phyloP scores from a whole-genome alignment of 2,797 vertebrate species.

The Siniperca undulata region DNA sequence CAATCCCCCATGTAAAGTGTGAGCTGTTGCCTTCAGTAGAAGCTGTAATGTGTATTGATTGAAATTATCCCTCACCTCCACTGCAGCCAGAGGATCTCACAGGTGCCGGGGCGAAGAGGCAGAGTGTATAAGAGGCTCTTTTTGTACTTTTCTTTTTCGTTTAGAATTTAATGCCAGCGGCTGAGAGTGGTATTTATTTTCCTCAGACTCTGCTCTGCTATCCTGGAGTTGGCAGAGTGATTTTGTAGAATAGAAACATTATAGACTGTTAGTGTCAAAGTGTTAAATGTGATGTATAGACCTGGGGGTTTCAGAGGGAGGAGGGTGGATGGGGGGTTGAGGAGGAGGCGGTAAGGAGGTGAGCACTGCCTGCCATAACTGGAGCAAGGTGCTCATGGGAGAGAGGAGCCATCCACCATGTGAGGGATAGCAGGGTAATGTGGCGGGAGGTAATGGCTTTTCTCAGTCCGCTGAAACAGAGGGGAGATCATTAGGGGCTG shows the following conservation, averaged over 20 bases:
- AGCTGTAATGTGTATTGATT: constrained; percentile 68
- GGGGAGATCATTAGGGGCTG: constrained; percentile 82
- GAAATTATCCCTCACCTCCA: constrained; percentile 72
- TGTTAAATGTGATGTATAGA: constrained; percentile 99
- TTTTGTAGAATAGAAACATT: constrained; percentile 99
- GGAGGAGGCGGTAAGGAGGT: constrained; percentile 81
- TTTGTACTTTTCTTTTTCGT: constrained; percentile 76
- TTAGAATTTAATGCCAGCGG: constrained; percentile 88
- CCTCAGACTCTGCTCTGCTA: constrained; percentile 95
- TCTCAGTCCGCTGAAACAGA: constrained; percentile 91
- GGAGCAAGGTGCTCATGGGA: constrained; percentile 95
- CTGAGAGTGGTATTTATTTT: constrained; percentile 96
- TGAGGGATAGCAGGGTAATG: constrained; percentile 96
- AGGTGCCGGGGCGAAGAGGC: constrained; percentile 61
- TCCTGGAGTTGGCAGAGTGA: constrained; percentile 98
- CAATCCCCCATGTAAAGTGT: constrained; percentile 56
- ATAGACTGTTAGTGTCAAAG: constrained; percentile 99
- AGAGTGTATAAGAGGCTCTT: constrained; percentile 69
- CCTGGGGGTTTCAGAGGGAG: constrained; percentile 85
- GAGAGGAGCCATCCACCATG: constrained; percentile 93
- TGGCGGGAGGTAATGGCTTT: constrained; percentile 97
- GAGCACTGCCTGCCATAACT: constrained; percentile 91
- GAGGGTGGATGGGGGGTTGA: constrained; percentile 83
- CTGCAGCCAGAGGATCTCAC: constrained; percentile 66
- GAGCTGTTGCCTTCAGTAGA: constrained; percentile 71